Base-by-base conservation (phyloP, 2,888 invertebrate genomes). In the Leucoma salicis region DNA sequence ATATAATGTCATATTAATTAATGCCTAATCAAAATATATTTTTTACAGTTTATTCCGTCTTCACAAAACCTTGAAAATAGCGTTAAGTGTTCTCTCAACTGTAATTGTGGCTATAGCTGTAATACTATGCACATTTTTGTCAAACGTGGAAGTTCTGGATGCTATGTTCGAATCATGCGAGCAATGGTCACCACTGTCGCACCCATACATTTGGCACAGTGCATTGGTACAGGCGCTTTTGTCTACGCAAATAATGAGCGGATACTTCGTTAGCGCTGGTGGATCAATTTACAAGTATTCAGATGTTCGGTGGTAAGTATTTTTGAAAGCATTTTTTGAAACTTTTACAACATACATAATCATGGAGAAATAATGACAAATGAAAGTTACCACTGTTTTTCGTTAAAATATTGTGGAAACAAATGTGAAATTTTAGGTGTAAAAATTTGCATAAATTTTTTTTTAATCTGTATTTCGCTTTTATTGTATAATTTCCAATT, bases 201-300 rank as follows among this genome's bases (percentile, higher is more conserved):
- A 84, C 42, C 86, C 88, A 0, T 76, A 77, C 16, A 79, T 89
- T 49, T 93, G 93, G 93, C 92, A 92, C 63, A 92, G 92, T 56
- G 91, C 92, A 0, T 74, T 91, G 50, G 90, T 93, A 24, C 93
- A 93, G 71, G 90, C 93, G 32, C 80, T 93, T 59, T 79, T 93
- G 64, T 93, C 93, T 0, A 91, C 92, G 1, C 92, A 93, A 41
- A 80, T 93, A 32, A 91, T 92, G 46, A 91, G 93, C 58, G 93
- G 93, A 14, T 91, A 92, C 49, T 87, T 93, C 42, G 89, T 92
- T 18, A 93, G 93, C 31, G 91, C 92, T 31, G 93, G 93, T 8
- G 93, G 92, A 14, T 90, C 91, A 29, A 79, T 93, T 16, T 93
- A 92, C 62, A 91, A 91, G 48, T 90, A 93, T 75, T 91, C 91